A percentile compares a stretch with the other conserved stretches of the same genome.
phyloP scores from a whole-genome alignment of 2,113 vertebrate species.

The Poeciliopsis prolifica region DNA sequence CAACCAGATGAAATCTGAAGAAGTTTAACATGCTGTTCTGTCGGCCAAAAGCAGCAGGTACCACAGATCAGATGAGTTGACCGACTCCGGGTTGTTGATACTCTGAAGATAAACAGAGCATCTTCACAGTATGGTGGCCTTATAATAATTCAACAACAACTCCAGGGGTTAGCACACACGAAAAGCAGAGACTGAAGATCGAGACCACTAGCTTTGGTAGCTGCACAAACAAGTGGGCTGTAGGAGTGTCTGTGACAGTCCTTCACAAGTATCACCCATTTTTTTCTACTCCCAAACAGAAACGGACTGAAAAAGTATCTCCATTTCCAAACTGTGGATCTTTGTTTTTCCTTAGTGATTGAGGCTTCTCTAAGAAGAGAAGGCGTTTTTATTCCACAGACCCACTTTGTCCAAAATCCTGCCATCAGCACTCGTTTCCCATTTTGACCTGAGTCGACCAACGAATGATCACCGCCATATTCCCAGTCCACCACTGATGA shows the following conservation, averaged over 20 bases:
- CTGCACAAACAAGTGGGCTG: slow-evolving; percentile 52
- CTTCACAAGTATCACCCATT: slow-evolving; percentile 17
- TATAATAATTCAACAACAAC: slow-evolving; percentile 81
- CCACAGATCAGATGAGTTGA: slow-evolving; percentile 52
- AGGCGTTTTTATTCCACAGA: slow-evolving; percentile 24
- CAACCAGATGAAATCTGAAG: slow-evolving; percentile 20
- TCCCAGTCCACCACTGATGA: slow-evolving; percentile 63
- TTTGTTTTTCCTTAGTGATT: slow-evolving; percentile 29
- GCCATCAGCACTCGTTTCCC: slow-evolving; percentile 42
- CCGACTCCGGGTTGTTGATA: slow-evolving; percentile 80
- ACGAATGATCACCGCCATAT: slow-evolving; percentile 62
- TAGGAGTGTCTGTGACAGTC: slow-evolving; percentile 50
- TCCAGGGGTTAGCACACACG: slow-evolving; percentile 61
- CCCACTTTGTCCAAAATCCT: slow-evolving; percentile 12
- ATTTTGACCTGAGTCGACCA: slow-evolving; percentile 46
- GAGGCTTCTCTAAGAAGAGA: slow-evolving; percentile 56
- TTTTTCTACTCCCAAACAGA: slow-evolving; percentile 58
- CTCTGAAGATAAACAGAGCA: slow-evolving; percentile 74
- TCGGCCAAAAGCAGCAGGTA: slow-evolving; percentile 56
- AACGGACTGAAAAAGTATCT: slow-evolving; percentile 36
- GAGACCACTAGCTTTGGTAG: slow-evolving; percentile 64
- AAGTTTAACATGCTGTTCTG: slow-evolving; percentile 45
- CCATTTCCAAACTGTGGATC: slow-evolving; percentile 53
- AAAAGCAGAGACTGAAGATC: slow-evolving; percentile 35
- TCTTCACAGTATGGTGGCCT: slow-evolving; percentile 82